These are phyloP conservation scores for Drosophila trapezifrons DNA, from an alignment of 1,140 invertebrate genomes.

Conservation along the genomic window DNA sequence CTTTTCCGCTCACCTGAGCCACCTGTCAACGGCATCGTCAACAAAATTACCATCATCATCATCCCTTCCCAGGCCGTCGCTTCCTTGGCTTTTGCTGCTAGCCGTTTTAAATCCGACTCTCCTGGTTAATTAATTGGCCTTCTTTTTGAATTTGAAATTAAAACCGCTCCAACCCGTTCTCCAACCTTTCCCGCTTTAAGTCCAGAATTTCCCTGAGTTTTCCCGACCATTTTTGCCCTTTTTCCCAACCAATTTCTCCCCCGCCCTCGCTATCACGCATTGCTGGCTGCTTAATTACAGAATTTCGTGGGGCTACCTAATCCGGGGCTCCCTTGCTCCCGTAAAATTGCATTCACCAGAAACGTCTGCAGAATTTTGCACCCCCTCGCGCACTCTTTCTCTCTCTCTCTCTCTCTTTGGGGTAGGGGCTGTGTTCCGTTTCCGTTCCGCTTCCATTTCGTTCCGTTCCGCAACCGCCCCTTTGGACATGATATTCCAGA, in stretches of 20 bases:
- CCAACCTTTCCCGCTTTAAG: background rate
- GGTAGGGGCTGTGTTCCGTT: conserved; percentile 43
- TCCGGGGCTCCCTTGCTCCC: conserved; percentile 16
- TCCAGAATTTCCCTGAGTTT: background rate
- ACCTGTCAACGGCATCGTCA: conserved; percentile 50
- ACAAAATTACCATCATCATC: conserved; percentile 17
- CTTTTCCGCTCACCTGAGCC: conserved; percentile 17
- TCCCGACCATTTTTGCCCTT: conserved; percentile 12
- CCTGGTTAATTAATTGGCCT: conserved; percentile 75
- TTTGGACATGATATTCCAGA: conserved; percentile 34
- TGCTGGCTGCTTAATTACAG: conserved; percentile 67
- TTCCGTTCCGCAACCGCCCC: conserved; percentile 60
- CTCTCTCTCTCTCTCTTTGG: conserved; percentile 6
- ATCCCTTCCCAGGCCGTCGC: conserved; percentile 6
- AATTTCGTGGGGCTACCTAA: conserved; percentile 36
- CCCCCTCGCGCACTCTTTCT: background rate
- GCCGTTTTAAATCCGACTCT: conserved; percentile 62
- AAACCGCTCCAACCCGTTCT: conserved; percentile 48
- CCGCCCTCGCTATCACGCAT: conserved; percentile 19
- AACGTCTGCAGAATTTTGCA: conserved; percentile 23
- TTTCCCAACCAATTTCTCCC: conserved; percentile 1
- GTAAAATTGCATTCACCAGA: conserved; percentile 38
- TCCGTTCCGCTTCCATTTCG: conserved; percentile 38
- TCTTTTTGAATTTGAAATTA: conserved; percentile 75
- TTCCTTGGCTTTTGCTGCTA: background rate